phyloP scores from a whole-genome alignment of 1,140 invertebrate genomes.

The Hirudo medicinalis region DNA sequence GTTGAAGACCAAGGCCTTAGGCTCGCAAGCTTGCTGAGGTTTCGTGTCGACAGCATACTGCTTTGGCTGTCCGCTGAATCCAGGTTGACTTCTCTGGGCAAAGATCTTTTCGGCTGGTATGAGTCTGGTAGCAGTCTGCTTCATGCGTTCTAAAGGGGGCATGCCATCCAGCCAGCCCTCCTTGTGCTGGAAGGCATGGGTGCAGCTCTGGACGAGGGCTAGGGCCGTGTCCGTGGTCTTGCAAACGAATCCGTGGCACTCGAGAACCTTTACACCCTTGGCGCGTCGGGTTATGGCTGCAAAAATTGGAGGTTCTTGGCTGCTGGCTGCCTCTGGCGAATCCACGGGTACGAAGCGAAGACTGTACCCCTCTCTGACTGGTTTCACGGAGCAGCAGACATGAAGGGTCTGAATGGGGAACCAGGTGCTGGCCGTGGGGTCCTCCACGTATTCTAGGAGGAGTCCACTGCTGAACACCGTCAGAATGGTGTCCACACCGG shows the following conservation, averaged over 20 bases:
- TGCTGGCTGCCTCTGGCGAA: conserved; percentile 51
- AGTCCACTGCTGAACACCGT: conserved; percentile 94
- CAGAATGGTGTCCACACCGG: conserved; percentile 48
- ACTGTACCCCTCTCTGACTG: conserved; percentile 36
- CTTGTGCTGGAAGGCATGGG: conserved; percentile 28
- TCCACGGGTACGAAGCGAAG: conserved; percentile 83
- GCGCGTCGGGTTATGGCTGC: conserved; percentile 86
- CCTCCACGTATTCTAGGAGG: conserved; percentile 87
- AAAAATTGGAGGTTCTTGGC: conserved; percentile 74
- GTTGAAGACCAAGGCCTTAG: no score
- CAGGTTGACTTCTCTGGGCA: no score
- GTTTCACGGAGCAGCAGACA: conserved; percentile 82
- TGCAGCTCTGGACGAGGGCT: conserved; percentile 34
- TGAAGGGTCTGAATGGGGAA: conserved; percentile 92
- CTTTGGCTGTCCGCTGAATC: neutral
- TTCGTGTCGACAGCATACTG: neutral
- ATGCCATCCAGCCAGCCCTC: conserved; percentile 15
- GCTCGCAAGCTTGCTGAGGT: neutral
- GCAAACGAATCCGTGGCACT: conserved; percentile 98
- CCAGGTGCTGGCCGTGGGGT: conserved; percentile 83
- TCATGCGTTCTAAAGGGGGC: neutral
- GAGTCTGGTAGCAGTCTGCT: neutral
- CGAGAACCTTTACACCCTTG: conserved; percentile 89
- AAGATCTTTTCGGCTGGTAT: neutral
- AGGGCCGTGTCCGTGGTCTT: conserved; percentile 45